Conservation (phyloP, 2,888 invertebrate species). For the Rhorus exstirpatorius region DNA sequence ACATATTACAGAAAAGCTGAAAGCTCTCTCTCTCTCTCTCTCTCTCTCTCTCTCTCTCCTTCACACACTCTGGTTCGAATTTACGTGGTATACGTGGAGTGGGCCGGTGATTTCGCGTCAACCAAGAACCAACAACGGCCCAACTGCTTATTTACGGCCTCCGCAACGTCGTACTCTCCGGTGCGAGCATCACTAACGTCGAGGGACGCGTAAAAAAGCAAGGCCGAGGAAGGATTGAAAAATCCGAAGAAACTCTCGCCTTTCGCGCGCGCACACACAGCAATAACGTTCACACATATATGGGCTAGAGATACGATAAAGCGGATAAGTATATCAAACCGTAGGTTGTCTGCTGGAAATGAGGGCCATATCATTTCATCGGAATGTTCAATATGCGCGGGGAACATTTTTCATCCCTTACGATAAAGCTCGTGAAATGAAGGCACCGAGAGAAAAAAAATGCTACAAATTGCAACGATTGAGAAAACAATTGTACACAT, state of each 20-base stretch:
- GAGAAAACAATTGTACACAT: too few species aligned
- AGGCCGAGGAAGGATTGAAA: constrained; percentile 78
- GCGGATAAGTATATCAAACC: too few species aligned
- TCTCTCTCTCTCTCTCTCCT: constrained; percentile 3
- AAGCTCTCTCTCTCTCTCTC: constrained; percentile 42
- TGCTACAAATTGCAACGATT: too few species aligned
- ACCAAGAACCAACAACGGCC: constrained; percentile 72
- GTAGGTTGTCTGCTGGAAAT: too few species aligned
- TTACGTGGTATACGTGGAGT: constrained; percentile 69
- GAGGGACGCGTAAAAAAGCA: constrained; percentile 78
- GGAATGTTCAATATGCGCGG: too few species aligned
- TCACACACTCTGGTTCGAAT: constrained; percentile 48
- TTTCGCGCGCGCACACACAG: neutral
- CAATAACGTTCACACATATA: neutral
- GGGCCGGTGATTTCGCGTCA: constrained; percentile 73
- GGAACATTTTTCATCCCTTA: too few species aligned
- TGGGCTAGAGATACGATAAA: too few species aligned
- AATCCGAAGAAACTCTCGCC: constrained; percentile 74
- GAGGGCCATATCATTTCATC: too few species aligned
- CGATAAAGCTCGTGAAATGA: too few species aligned
- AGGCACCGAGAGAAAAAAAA: too few species aligned
- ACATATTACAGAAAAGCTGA: constrained; percentile 7
- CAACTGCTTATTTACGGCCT: constrained; percentile 74
- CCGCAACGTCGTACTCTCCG: constrained; percentile 70
- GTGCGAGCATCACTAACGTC: constrained; percentile 70